A percentile compares a stretch with the other conserved stretches of the same genome.
Conservation (phyloP, 2,113 vertebrate genomes). For the Lichenostomus cassidix region DNA sequence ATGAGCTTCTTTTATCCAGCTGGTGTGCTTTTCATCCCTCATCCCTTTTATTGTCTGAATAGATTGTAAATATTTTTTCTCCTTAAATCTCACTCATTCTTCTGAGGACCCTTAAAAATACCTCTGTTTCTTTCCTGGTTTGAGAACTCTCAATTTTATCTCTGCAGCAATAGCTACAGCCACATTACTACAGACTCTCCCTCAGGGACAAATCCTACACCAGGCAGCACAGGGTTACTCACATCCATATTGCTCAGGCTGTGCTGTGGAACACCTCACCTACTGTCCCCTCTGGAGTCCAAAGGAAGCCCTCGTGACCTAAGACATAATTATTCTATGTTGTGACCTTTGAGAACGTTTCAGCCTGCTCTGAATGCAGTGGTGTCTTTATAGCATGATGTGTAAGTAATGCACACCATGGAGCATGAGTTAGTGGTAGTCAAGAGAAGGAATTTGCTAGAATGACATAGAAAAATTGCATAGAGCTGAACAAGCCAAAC, state of each 20-base stretch:
- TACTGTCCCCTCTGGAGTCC: background rate
- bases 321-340: background rate
- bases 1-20: conserved; percentile 20
- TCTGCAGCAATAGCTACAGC: background rate
- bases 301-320: fast-evolving
- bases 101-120: background rate
- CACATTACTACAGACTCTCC: background rate
- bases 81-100: background rate
- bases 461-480: background rate
- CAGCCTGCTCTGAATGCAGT: background rate
- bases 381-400: background rate
- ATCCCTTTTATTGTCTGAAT: conserved; percentile 13
- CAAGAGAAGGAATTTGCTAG: background rate
- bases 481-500: background rate
- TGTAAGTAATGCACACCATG: background rate
- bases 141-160: background rate
- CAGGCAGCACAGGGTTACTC: background rate
- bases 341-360: background rate
- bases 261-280: background rate
- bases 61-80: conserved; percentile 7
- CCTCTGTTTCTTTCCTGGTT: background rate
- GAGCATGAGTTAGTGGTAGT: background rate
- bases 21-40: background rate
- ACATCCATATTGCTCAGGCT: background rate
- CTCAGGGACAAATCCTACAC: background rate